Percentiles rank a stretch among this genome's conserved stretches.
These are phyloP conservation scores for Cyprinodon variegatus DNA, from an alignment of 2,113 vertebrate species.

Conservation along the genomic window DNA sequence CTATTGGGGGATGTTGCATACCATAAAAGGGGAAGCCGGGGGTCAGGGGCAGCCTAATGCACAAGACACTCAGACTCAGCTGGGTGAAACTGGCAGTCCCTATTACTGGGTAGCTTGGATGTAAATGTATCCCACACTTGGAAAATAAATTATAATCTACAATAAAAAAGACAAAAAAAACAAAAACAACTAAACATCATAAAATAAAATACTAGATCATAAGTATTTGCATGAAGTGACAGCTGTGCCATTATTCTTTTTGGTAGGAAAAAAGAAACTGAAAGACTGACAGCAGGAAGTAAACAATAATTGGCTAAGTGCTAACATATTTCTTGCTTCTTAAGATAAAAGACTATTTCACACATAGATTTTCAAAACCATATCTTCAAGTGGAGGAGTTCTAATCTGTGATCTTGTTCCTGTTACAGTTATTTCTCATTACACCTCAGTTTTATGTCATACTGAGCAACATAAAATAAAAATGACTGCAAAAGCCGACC, in stretches of 20 bases:
- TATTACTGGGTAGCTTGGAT: slow-evolving; percentile 7
- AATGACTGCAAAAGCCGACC: no score
- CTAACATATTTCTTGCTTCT: no score
- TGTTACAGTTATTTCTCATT: no score
- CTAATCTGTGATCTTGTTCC: no score
- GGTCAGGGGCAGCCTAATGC: slow-evolving; percentile 37
- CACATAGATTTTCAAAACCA: no score
- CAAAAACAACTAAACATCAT: not conserved
- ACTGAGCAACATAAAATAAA: no score
- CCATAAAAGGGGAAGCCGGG: slow-evolving; percentile 32
- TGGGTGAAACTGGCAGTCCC: slow-evolving; percentile 18
- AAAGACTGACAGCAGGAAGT: no score
- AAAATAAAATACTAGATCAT: not conserved
- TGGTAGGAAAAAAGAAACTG: no score
- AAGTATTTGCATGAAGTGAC: not conserved
- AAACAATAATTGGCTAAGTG: no score
- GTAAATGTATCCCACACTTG: slow-evolving; percentile 8
- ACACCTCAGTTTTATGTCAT: no score
- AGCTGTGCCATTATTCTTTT: not conserved
- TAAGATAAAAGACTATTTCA: no score
- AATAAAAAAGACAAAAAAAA: slow-evolving; percentile 5
- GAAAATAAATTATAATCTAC: not conserved
- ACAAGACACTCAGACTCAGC: slow-evolving; percentile 37
- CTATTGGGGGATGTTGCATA: slow-evolving; percentile 29
- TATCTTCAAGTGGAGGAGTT: no score